Conservation (phyloP, 2,797 vertebrate species). For the Crotalus adamanteus region DNA sequence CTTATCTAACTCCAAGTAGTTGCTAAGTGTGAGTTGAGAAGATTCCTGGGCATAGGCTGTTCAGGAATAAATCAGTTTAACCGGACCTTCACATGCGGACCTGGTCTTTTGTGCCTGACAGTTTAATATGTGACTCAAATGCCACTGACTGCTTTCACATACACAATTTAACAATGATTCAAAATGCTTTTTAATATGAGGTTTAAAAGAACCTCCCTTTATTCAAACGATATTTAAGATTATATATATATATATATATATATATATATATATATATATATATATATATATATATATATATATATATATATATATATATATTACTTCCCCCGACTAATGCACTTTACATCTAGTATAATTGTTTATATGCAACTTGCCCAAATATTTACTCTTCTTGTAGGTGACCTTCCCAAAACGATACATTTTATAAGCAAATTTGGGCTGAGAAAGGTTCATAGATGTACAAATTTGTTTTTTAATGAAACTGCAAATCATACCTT, state of each 20-base stretch:
- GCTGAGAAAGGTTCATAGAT: not conserved
- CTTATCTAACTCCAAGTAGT: not conserved
- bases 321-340: not conserved
- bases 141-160: not conserved
- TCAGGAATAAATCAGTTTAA: not conserved
- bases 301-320: not conserved
- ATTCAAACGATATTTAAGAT: not conserved
- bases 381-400: not conserved
- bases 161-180: not conserved
- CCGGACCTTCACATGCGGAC: not conserved
- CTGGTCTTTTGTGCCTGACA: not conserved
- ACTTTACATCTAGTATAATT: not conserved
- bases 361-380: not conserved
- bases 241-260: not conserved
- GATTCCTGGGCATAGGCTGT: not conserved
- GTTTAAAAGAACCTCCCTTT: not conserved
- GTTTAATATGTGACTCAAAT: not conserved
- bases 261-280: not conserved
- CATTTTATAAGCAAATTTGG: not conserved
- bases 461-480: not conserved
- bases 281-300: no score
- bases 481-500: constrained; percentile 79
- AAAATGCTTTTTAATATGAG: not conserved
- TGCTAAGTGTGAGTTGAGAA: not conserved
- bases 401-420: not conserved